A percentile compares a stretch with the other conserved stretches of the same genome.
These are phyloP conservation scores for Alitta virens DNA, from an alignment of 2,888 invertebrate genomes.

Conservation along the genomic window DNA sequence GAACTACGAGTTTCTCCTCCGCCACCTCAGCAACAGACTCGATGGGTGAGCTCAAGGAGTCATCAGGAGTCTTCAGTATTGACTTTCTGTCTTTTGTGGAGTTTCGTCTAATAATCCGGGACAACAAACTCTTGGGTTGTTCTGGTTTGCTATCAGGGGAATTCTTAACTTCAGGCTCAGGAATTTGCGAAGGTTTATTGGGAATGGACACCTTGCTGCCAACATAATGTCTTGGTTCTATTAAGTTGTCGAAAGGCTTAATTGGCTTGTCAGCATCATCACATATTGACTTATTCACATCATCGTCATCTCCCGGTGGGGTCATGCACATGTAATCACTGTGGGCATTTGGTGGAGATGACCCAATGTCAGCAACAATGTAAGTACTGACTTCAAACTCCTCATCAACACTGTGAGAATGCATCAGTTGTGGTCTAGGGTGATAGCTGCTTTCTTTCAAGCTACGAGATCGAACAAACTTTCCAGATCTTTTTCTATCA, in stretches of 20 bases:
- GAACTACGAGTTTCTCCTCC: background rate
- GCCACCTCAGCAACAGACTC: slow-evolving; percentile 11
- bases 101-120: slow-evolving; percentile 21
- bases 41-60: slow-evolving; percentile 4
- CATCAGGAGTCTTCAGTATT: slow-evolving; percentile 4
- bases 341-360: background rate
- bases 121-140: slow-evolving; percentile 11
- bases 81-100: slow-evolving; percentile 16
- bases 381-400: slow-evolving; percentile 11
- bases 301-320: background rate
- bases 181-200: no score
- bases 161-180: background rate
- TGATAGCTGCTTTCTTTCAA: background rate
- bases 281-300: background rate
- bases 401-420: slow-evolving; percentile 19
- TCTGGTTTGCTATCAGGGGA: background rate
- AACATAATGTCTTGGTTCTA: slow-evolving; percentile 17
- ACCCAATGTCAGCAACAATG: background rate
- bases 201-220: no score
- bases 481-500: background rate
- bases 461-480: background rate
- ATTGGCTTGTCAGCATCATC: background rate
- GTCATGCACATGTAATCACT: slow-evolving; percentile 20
- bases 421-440: slow-evolving; percentile 11
- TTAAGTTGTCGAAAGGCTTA: slow-evolving; percentile 24